Evolutionary conservation across 2,797 vertebrate genomes (phyloP), one percentile per base, ranked within the genome.

Genomic region (Macropodus opercularis): DNA sequence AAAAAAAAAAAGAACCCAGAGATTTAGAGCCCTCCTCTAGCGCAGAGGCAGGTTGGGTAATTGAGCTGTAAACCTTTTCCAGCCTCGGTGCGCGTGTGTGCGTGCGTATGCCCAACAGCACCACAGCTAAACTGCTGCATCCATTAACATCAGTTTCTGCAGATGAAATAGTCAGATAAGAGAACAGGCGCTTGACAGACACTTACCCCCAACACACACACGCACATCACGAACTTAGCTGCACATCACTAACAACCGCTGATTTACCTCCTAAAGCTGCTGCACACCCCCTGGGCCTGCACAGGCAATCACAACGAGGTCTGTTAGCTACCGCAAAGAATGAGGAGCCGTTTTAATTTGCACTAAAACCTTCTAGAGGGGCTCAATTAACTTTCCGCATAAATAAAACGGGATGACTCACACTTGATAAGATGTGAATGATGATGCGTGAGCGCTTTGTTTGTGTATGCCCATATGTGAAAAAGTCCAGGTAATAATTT

Each of bases 11-110:
- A 65, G 29, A 46, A 66, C 9, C 51, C 10, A 66, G 55, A 77
- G 86, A 89, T 87, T 86, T 90, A 87, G 43, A 68, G 69, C 17
- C 32, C 26, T 32, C 46, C 43, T 58, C 51, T n/a, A 75, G 54
- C 62, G 60, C 57, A 71, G 63, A 77, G 73, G 73, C 68, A 79
- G 76, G 72, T 75, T 73, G 80, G 76, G 81, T 84, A 86, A 87
- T 85, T 84, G 79, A 64, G 48, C 77, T 54, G 77, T 84, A 88
- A 88, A 64, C 59, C 81, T 84, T 31, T 32, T 35, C 23, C 19
- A 26, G 47, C 23, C 18, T 50, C 3, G 38, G 42, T 54, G 52
- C 27, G 27, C 47, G 42, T 56, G 35, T 61, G 50, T 51, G 14
- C 27, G 23, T 46, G 27, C 24, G 39, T 40, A 12, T 27, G 17